phyloP scores from a whole-genome alignment of 1,140 invertebrate species.

The Neodiprion lecontei region DNA sequence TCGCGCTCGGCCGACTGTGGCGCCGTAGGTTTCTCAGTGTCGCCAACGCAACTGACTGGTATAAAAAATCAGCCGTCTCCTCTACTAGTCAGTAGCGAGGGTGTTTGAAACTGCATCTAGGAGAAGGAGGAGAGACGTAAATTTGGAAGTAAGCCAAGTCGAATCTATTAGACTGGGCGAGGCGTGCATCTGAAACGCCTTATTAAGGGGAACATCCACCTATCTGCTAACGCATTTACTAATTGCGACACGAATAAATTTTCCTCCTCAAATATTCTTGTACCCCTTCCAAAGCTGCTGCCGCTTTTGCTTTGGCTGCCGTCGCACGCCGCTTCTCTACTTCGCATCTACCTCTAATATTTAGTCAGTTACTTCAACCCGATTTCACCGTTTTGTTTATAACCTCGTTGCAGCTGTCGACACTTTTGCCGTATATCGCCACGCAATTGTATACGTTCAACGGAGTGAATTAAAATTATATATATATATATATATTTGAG shows the following conservation, averaged over 20 bases:
- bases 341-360: background rate
- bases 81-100: background rate
- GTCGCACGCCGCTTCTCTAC: conserved; percentile 9
- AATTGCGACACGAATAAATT: conserved; percentile 27
- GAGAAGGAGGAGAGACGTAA: background rate
- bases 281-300: background rate
- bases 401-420: too few species aligned
- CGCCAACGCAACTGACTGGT: too few species aligned
- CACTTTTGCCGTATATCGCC: too few species aligned
- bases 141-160: conserved; percentile 30
- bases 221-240: conserved; percentile 25
- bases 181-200: conserved; percentile 30
- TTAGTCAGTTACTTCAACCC: too few species aligned
- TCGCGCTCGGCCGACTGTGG: too few species aligned
- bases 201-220: conserved; percentile 24
- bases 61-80: too few species aligned
- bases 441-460: too few species aligned
- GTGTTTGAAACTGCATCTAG: background rate
- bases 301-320: background rate
- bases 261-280: background rate
- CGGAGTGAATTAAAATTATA: too few species aligned
- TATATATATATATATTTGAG: too few species aligned
- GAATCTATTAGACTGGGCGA: conserved; percentile 34
- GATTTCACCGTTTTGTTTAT: too few species aligned
- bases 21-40: too few species aligned